phyloP scores from a whole-genome alignment of 2,797 vertebrate genomes.

The Sternarchorhynchus goeldii region DNA sequence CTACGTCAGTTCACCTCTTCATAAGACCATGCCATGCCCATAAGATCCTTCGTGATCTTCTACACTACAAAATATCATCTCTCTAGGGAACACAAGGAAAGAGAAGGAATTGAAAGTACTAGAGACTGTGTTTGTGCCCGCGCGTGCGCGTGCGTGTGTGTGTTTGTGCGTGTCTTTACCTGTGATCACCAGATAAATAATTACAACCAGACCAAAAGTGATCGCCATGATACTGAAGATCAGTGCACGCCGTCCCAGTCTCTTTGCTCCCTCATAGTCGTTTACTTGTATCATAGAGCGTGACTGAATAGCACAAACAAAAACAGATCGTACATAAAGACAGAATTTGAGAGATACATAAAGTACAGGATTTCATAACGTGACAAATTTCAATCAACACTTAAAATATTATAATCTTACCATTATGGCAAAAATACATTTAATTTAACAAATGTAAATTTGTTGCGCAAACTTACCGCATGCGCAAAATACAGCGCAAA shows the following conservation, averaged over 20 bases:
- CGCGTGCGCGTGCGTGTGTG: constrained; percentile 35
- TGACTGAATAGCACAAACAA: constrained; percentile 71
- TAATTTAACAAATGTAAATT: neutral
- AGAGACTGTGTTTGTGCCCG: neutral
- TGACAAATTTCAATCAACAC: no score
- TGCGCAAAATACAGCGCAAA: constrained; percentile 89
- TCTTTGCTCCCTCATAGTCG: constrained; percentile 81
- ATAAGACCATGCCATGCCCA: constrained; percentile 4
- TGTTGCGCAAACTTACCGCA: constrained; percentile 79
- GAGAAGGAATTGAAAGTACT: neutral
- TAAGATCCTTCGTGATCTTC: constrained; percentile 3
- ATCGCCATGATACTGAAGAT: constrained; percentile 82
- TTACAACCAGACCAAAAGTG: constrained; percentile 81
- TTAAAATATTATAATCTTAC: no score
- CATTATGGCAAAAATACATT: no score
- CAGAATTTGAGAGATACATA: neutral
- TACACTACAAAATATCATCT: constrained; percentile 5
- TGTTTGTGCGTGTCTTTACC: constrained; percentile 44
- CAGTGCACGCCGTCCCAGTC: constrained; percentile 83
- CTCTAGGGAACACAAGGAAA: constrained; percentile 38
- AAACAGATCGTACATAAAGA: constrained; percentile 30
- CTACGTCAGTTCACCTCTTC: neutral
- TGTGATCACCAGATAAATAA: constrained; percentile 79
- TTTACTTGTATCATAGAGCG: constrained; percentile 83
- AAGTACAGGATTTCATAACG: neutral